Conservation (phyloP, 1,140 invertebrate genomes). For the Rhopalosiphum padi region DNA sequence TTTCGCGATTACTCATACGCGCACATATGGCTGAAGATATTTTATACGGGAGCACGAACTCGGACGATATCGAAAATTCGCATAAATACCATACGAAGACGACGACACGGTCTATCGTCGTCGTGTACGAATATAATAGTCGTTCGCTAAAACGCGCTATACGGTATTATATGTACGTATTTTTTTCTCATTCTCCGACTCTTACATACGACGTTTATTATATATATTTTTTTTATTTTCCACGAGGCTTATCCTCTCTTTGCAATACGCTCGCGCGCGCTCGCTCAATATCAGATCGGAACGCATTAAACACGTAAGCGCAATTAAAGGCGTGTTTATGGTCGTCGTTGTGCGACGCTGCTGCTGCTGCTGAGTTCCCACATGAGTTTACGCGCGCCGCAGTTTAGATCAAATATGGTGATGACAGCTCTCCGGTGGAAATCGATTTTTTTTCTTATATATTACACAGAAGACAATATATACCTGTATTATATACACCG, state of each 20-base stretch:
- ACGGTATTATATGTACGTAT: background rate
- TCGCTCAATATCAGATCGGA: constrained; percentile 17
- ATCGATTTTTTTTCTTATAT: constrained; percentile 14
- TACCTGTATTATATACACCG: background rate
- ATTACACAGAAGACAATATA: background rate
- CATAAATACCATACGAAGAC: background rate
- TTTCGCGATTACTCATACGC: background rate
- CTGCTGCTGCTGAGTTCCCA: background rate
- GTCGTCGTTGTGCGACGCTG: background rate
- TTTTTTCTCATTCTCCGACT: background rate
- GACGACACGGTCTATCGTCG: background rate
- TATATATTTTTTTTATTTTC: background rate
- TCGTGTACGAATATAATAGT: constrained; percentile 19
- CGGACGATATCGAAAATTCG: constrained; percentile 42
- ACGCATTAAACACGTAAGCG: constrained; percentile 47
- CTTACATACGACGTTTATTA: background rate
- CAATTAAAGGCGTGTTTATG: constrained; percentile 50
- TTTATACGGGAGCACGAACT: constrained; percentile 8
- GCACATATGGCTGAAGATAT: background rate
- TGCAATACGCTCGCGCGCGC: background rate
- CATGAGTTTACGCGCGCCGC: constrained; percentile 33
- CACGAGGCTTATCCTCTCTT: background rate
- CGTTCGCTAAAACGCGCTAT: background rate
- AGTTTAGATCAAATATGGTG: constrained; percentile 50
- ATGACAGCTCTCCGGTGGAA: constrained; percentile 33